phyloP scores from a whole-genome alignment of 2,888 invertebrate genomes.

The Zele albiditarsus region DNA sequence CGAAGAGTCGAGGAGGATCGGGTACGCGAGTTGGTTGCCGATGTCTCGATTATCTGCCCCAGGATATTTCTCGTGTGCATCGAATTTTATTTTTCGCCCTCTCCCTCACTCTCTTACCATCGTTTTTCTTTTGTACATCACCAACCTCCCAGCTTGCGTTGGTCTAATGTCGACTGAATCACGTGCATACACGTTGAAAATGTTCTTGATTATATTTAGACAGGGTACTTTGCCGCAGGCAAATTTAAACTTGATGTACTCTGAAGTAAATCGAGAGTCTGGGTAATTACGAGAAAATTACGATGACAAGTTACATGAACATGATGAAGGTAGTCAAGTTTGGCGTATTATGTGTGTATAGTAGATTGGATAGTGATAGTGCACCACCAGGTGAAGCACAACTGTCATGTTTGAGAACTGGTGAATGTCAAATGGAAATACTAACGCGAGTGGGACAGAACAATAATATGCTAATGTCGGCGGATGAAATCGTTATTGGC shows the following conservation, averaged over 20 bases:
- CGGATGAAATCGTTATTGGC: neutral
- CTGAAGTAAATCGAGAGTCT: conserved; percentile 5
- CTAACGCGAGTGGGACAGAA: neutral
- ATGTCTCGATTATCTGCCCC: conserved; percentile 37
- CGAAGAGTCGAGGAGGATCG: conserved; percentile 5
- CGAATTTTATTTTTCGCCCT: conserved; percentile 23
- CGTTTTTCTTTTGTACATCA: neutral
- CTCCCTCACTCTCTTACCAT: neutral
- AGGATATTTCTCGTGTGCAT: conserved; percentile 29
- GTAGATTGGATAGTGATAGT: conserved; percentile 14
- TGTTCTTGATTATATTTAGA: conserved; percentile 31
- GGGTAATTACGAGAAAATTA: conserved; percentile 14
- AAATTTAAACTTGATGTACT: conserved; percentile 13
- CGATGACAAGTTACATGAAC: conserved; percentile 22
- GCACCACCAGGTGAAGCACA: neutral
- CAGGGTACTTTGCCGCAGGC: conserved; percentile 29
- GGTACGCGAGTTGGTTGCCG: conserved; percentile 22
- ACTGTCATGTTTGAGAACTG: neutral
- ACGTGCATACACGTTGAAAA: conserved; percentile 20
- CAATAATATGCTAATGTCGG: conserved; percentile 14
- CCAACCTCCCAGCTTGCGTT: neutral
- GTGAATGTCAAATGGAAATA: conserved; percentile 12
- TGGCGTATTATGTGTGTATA: neutral
- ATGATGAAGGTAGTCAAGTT: conserved; percentile 10
- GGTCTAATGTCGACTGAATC: conserved; percentile 14